Conservation (phyloP, 2,113 vertebrate species). For the Hippocampus zosterae region DNA sequence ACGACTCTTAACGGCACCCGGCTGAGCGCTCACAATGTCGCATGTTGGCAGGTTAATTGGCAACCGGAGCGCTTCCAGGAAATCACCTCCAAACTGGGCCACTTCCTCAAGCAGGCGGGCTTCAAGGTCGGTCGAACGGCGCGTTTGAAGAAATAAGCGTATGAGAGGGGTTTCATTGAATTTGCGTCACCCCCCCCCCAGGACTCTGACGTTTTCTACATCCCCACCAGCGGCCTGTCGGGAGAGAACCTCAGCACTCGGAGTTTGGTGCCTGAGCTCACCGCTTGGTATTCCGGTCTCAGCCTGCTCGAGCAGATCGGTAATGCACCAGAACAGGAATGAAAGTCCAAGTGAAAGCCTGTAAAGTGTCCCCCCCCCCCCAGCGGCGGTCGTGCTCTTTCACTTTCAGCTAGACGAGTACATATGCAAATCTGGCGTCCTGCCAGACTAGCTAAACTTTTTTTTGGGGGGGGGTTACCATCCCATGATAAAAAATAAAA, state of each 20-base stretch:
- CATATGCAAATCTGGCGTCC: background rate
- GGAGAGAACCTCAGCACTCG: constrained; percentile 88
- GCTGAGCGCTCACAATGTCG: background rate
- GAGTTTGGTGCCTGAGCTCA: constrained; percentile 79
- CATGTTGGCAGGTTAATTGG: constrained; percentile 83
- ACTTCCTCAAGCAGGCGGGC: constrained; percentile 96
- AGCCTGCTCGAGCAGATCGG: constrained; percentile 94
- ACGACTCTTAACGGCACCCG: background rate
- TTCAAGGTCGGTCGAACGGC: constrained; percentile 83
- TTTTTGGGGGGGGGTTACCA: background rate
- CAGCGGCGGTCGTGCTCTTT: background rate
- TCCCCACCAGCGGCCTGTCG: constrained; percentile 93
- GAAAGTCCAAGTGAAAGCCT: background rate
- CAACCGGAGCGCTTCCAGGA: constrained; percentile 93
- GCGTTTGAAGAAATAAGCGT: too few relatives aligned
- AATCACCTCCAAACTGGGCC: constrained; percentile 86
- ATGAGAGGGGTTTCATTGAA: background rate
- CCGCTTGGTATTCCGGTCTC: constrained; percentile 86
- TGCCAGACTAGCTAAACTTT: too few relatives aligned
- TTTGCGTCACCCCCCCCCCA: constrained; percentile 62
- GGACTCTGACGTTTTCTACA: constrained; percentile 92
- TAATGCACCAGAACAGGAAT: constrained; percentile 48
- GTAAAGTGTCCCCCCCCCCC: too few relatives aligned
- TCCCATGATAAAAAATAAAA: background rate
- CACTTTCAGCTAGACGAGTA: background rate